Percentiles rank a stretch among this genome's conserved stretches.
These are phyloP conservation scores for Sebastes minor DNA, from an alignment of 2,797 vertebrate genomes.

Conservation along the genomic window DNA sequence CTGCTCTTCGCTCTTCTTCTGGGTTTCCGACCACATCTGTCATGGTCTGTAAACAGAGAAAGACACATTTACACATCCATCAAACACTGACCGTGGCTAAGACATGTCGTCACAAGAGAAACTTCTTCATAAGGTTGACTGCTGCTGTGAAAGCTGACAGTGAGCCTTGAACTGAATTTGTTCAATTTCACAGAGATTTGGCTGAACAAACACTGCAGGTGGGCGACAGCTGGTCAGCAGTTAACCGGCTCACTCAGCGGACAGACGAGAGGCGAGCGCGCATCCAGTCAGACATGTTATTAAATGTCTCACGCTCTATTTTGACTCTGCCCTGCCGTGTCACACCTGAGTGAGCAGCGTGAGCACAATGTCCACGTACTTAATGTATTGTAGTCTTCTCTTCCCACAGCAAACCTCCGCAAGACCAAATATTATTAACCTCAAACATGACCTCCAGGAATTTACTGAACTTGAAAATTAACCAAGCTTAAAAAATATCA, in stretches of 20 bases:
- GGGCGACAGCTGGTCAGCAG: constrained; percentile 42
- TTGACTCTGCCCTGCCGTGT: background rate
- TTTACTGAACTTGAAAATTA: background rate
- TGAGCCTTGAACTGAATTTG: constrained; percentile 2
- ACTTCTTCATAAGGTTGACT: background rate
- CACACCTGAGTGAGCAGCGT: constrained; percentile 10
- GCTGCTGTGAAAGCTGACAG: background rate
- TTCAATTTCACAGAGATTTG: constrained; percentile 34
- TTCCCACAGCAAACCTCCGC: background rate
- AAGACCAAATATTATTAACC: background rate
- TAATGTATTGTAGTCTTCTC: background rate
- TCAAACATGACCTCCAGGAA: background rate
- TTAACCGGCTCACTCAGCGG: background rate
- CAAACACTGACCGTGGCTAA: background rate
- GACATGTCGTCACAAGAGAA: background rate
- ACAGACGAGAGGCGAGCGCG: background rate
- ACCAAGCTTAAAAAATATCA: background rate
- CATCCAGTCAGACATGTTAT: constrained; percentile 3
- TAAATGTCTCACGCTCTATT: constrained; percentile 13
- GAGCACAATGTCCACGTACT: background rate
- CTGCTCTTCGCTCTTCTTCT: constrained; percentile 95
- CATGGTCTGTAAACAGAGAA: constrained; percentile 88
- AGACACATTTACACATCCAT: background rate
- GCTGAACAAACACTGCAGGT: constrained; percentile 43
- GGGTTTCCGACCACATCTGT: constrained; percentile 98